Conservation (phyloP, 2,797 vertebrate species). For the Falco cherrug region DNA sequence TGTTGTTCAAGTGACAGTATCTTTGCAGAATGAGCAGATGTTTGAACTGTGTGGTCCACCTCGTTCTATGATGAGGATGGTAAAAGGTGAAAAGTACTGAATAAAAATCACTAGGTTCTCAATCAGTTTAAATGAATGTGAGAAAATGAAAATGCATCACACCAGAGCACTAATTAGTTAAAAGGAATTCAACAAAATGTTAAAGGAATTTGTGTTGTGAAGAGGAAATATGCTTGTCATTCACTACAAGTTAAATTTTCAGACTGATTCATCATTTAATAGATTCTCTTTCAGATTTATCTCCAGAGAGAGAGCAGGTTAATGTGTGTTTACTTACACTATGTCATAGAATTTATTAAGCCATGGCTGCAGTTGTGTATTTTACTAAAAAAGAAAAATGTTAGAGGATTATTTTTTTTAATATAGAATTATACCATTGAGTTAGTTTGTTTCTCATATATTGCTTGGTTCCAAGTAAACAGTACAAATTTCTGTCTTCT, state of each 20-base stretch:
- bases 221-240: neutral
- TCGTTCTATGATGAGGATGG: neutral
- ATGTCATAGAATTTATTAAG: neutral
- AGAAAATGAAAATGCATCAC: constrained; percentile 45
- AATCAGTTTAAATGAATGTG: constrained; percentile 56
- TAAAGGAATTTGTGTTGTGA: neutral
- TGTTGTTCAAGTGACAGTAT: constrained; percentile 72
- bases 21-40: constrained; percentile 70
- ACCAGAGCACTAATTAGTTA: constrained; percentile 34
- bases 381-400: neutral
- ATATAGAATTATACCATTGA: neutral
- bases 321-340: neutral
- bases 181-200: neutral
- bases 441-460: neutral
- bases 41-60: constrained; percentile 27
- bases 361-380: neutral
- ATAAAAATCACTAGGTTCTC: constrained; percentile 60
- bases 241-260: neutral
- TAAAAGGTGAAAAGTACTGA: constrained; percentile 17
- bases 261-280: neutral
- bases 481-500: neutral
- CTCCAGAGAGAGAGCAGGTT: neutral
- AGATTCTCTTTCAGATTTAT: constrained; percentile 21
- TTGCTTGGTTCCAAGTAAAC: neutral
- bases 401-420: neutral